Evolutionary conservation across 2,113 vertebrate species (phyloP).

Genomic region (Amazona vittata): DNA sequence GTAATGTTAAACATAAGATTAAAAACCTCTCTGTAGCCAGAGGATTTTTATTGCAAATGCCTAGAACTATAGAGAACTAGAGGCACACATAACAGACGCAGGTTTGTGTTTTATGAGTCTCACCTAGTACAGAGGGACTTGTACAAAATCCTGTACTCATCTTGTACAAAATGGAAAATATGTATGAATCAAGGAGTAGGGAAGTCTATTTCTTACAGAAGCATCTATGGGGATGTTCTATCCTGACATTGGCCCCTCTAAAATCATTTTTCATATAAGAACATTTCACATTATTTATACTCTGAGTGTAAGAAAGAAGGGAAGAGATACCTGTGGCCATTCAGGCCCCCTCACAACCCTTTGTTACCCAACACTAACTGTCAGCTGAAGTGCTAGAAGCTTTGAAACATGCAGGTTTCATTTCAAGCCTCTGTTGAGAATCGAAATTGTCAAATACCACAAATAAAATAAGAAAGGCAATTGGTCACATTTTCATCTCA

Average conservation of each 20-base stretch:
- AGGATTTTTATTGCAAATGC: neutral
- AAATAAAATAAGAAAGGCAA: neutral
- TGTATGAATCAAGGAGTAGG: neutral
- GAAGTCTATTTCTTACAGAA: neutral
- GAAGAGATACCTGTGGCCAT: neutral
- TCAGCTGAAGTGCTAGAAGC: neutral
- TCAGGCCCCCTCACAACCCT: neutral
- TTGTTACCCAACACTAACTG: neutral
- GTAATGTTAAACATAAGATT: neutral
- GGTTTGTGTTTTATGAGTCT: neutral
- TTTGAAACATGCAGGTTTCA: neutral
- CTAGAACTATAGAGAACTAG: neutral
- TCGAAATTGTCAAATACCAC: neutral
- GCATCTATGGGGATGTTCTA: neutral
- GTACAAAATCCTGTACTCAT: neutral
- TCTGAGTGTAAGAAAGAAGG: neutral
- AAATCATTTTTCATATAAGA: neutral
- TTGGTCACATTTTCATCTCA: neutral
- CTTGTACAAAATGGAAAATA: neutral
- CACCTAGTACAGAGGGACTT: neutral
- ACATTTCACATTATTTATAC: neutral
- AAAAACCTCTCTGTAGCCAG: neutral
- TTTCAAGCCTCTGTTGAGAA: neutral
- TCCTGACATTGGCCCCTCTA: neutral
- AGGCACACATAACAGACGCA: neutral